Base-by-base conservation (phyloP, 30 jellyfish, hydroid and myxozoan species). In the Hydractinia echinata region DNA sequence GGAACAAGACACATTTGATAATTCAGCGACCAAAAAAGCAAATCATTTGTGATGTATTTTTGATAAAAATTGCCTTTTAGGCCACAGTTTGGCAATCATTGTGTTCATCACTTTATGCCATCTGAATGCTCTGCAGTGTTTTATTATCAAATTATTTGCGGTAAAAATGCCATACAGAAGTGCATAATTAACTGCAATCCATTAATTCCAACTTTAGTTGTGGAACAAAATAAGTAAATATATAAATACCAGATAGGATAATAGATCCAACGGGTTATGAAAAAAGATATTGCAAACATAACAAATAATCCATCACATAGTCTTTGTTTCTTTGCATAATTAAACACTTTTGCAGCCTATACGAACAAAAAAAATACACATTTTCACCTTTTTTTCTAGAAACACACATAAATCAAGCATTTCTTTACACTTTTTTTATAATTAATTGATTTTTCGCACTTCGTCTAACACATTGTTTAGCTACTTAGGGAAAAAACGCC, bases 261-360 rank as follows among this genome's bases (percentile, higher is more conserved):
- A 39, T 76, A 67, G 16, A 91, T 55, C 95, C 95, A 86, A 16
- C 97, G 86, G 5, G 97, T 58, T 13, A 82, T 7, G 72, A 82
- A 83, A 67, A 91, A 91, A 8, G 86, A 20, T 13, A 82, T 54
- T 8, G 97, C 97, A 72, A 91, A 91, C 20, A 88, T 84, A 69
- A 91, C 96, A 55, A 91, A 92, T 61, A 92, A 61, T 51, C 88
- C 83, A 76, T 92, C 98, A 61, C 96, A 86, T 18, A 95, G 81
- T 52, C 66, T 92, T 66, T 92, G 95, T 87, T 79, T 60, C 81
- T 92, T 92, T 10, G 96, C 98, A 52, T 92, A 92, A 69, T 92
- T 92, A 51, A 87, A 91, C 21, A 92, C 98, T 86, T 92, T 92
- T 44, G 98, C 98, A 48, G 96, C 95, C 98, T 92, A 51, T 14